Base-by-base conservation (phyloP, 2,113 vertebrate genomes). In the Archocentrus centrarchus region DNA sequence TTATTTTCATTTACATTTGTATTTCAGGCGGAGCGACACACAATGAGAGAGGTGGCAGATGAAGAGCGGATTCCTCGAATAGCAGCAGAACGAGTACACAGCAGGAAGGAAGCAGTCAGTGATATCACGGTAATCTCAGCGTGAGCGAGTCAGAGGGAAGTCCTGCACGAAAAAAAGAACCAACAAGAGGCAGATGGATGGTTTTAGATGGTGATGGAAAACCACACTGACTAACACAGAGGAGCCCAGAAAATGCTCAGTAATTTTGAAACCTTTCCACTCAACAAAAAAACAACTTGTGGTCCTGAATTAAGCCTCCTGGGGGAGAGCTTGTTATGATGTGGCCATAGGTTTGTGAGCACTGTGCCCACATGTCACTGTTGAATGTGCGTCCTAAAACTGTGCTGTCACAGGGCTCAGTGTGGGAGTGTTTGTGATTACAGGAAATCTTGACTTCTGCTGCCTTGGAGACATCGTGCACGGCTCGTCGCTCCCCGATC, bases 1-100 rank as follows among this genome's bases (percentile, higher is more conserved):
- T 81, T 79, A 81, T 88, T 84, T 86, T 86, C 88, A 82, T 91
- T 88, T 53, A 80, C 86, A 86, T 89, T 90, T 86, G 80, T 84
- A 88, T 88, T 77, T 60, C n/a, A 70, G 81, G 78, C 85, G 1
- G 30, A 75, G 83, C 47, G 9, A 13, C 30, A 57, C 50, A 11
- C 75, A 73, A 18, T 50, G 59, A 86, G 77, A 59, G 63, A 53
- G 55, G 66, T 61, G 82, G 41, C 55, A 61, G 76, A 75, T 32
- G 79, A 64, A 76, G 89, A 80, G 30, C 9, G 75, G 37, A 75
- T 64, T 80, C 70, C 84, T 89, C 41, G 1, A 80, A 70, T 64
- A 13, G 82, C 35, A 44, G 57, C 10, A 11, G 57, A 61, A 64
- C 13, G 22, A 73, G 82, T 8, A 50, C 68, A 27, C 86, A 82